Conservation (phyloP, 2,113 vertebrate species). For the cattle (Bos taurus) region ARS-UCD2.0 NC_037335.1:107140001-107140500, state of each 20-base stretch:
- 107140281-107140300: conserved; percentile 53
- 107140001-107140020: background rate
- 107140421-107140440: conserved; percentile 49
- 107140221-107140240: background rate
- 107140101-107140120: background rate
- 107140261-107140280: conserved; percentile 44
- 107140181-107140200: background rate
- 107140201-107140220: background rate
- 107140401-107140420: conserved; percentile 63
- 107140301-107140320: conserved; percentile 49
- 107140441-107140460: conserved; percentile 33
- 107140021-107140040: background rate
- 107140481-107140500: background rate
- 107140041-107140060: background rate
- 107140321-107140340: conserved; percentile 57
- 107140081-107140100: background rate
- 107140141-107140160: background rate
- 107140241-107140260: background rate
- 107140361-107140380: background rate
- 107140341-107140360: conserved; percentile 31
- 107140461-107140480: background rate
- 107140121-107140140: background rate
- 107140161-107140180: background rate
- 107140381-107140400: conserved; percentile 45
- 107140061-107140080: background rate